Conservation (phyloP, 1,140 invertebrate genomes). For the Schlechtendalia chinensis region DNA sequence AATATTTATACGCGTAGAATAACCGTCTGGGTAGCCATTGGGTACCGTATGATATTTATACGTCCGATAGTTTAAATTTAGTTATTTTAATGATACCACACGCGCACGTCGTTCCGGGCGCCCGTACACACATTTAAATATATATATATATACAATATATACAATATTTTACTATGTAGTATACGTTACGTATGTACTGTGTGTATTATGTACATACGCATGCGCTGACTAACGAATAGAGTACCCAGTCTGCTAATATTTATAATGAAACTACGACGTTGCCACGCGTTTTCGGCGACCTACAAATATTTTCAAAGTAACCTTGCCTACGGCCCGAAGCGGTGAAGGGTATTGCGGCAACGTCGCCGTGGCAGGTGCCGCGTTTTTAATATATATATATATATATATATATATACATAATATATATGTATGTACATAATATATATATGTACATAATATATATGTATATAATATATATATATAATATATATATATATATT, state of each 20-base stretch:
- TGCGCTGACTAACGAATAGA: slow-evolving; percentile 11
- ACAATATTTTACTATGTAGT: not conserved
- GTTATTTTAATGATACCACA: slow-evolving; percentile 3
- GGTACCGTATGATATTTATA: not conserved
- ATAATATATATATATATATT: too few relatives aligned
- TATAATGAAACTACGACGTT: slow-evolving; percentile 40
- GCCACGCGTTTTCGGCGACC: slow-evolving; percentile 22
- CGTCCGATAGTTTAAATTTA: not conserved
- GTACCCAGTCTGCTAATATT: slow-evolving; percentile 41
- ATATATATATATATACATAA: too few relatives aligned
- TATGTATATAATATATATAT: too few relatives aligned
- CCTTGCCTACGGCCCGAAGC: slow-evolving; percentile 42
- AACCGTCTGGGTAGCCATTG: too few relatives aligned
- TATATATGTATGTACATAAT: too few relatives aligned
- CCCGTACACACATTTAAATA: not conserved
- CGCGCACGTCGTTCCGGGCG: too few relatives aligned
- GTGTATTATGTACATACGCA: not conserved
- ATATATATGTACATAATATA: too few relatives aligned
- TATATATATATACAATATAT: not conserved
- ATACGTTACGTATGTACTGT: not conserved
- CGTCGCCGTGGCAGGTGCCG: slow-evolving; percentile 28
- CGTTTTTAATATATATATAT: slow-evolving; percentile 18
- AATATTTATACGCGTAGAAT: too few relatives aligned
- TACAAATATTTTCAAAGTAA: slow-evolving; percentile 47
- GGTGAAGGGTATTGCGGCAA: slow-evolving; percentile 46